Conservation (phyloP, 2,113 vertebrate genomes). For the Embiotoca jacksoni region DNA sequence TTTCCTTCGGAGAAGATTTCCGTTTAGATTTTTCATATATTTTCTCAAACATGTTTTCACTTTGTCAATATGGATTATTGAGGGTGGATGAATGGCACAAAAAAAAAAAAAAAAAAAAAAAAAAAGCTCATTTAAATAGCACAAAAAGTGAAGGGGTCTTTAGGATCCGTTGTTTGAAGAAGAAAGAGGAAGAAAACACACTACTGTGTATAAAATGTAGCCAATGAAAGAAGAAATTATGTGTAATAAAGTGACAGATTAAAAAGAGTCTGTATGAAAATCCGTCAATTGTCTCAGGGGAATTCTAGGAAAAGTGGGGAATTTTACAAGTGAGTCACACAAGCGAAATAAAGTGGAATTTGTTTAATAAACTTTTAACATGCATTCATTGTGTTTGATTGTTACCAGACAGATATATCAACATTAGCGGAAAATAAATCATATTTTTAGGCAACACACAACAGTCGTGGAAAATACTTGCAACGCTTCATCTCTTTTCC, state of each 20-base stretch:
- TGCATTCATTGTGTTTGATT: slow-evolving; percentile 27
- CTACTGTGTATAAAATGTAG: neutral
- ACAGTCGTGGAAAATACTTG: slow-evolving; percentile 23
- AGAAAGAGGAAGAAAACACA: no score
- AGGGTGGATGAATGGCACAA: no score
- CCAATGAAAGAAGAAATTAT: neutral
- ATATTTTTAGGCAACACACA: slow-evolving; percentile 26
- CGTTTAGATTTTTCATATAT: no score
- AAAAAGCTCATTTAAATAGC: no score
- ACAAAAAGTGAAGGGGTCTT: no score
- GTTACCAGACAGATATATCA: slow-evolving; percentile 36
- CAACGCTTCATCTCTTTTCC: slow-evolving; percentile 11
- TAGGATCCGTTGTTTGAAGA: no score
- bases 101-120: no score
- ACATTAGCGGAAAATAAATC: slow-evolving; percentile 28
- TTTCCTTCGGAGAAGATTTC: no score
- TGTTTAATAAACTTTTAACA: slow-evolving; percentile 39
- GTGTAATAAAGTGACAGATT: neutral
- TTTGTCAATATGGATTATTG: no score
- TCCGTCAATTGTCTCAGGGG: neutral
- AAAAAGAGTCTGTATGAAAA: neutral
- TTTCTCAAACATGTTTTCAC: no score
- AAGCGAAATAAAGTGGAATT: slow-evolving; percentile 29
- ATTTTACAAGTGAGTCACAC: slow-evolving; percentile 57
- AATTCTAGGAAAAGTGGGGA: slow-evolving; percentile 29